Base-by-base conservation (phyloP, 2,797 vertebrate species). In the Halcyon leucocephala region DNA sequence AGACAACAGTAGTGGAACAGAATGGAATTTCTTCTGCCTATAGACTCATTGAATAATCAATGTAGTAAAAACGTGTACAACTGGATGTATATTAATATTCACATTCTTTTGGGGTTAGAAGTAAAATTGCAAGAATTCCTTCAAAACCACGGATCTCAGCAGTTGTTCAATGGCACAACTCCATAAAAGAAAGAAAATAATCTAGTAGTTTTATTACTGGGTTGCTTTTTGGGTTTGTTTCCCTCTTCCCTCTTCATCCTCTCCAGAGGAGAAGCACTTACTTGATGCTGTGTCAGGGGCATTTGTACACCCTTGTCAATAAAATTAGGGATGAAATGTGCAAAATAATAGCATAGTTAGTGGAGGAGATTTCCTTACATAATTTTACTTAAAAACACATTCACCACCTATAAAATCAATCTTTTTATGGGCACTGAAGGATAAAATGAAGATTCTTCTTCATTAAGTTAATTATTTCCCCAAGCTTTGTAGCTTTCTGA, bases 401-500 rank as follows among this genome's bases (percentile, higher is more conserved):
- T 67, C 6, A 61, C 70, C 65, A 80, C 21, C 54, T 90, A 22
- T 73, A 93, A 96, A 93, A 84, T 91, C 84, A 70, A 41, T 95
- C 73, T 85, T 93, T 91, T 91, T 93, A 42, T 3, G 2, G 52
- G 37, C 60, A 95, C 12, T 83, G 83, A 97, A 94, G 62, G 69
- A 73, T 86, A 85, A 95, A 96, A 96, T 86, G 42, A 77, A 92
- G 19, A 9, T 64, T 1, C 41, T 94, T 88, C 54, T 58, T 83
- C 31, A 35, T 76, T 21, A 95, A 90, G 54, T 89, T 91, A 91
- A 82, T 95, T 91, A 61, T 88, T 92, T 90, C 52, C 48, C 21
- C 15, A 78, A 71, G 58, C 71, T 86, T 83, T 90, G 28, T 69
- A 80, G 26, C 35, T 89, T 91, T 82, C 82, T 91, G 58, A 31